Evolutionary conservation across 1,140 invertebrate species (phyloP).

Genomic region (Amphibalanus amphitrite): DNA sequence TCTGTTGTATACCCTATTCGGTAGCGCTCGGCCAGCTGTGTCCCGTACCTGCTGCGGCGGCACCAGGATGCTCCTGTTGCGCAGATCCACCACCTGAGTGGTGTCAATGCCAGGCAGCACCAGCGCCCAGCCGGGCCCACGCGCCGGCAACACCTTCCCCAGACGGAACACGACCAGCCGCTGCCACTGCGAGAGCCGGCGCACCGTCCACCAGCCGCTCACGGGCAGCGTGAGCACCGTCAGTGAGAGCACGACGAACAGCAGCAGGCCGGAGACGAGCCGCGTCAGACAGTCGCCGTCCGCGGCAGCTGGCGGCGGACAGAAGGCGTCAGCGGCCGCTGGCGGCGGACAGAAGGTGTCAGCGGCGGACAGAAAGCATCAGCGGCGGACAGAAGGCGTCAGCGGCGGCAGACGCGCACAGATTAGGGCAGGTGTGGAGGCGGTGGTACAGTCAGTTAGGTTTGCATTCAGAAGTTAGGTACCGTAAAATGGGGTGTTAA

Average conservation of each 20-base stretch:
- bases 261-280: not conserved
- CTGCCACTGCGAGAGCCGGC: not conserved
- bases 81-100: not conserved
- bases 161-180: not conserved
- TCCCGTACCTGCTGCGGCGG: slow-evolving; percentile 1
- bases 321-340: too few species aligned
- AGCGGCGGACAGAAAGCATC: too few species aligned
- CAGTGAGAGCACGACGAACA: not conserved
- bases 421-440: too few species aligned
- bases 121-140: not conserved
- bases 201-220: not conserved
- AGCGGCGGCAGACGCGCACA: too few species aligned
- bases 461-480: too few species aligned
- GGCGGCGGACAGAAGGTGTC: too few species aligned
- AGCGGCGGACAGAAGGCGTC: too few species aligned
- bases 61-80: not conserved
- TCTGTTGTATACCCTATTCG: too few species aligned
- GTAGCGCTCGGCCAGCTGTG: too few species aligned
- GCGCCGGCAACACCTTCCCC: not conserved
- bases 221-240: not conserved
- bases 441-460: too few species aligned
- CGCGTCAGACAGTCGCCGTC: not conserved
- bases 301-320: not conserved
- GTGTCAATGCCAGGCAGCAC: not conserved
- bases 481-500: too few species aligned